phyloP scores from a whole-genome alignment of 2,888 invertebrate species.

The Pristionchus arcanus region DNA sequence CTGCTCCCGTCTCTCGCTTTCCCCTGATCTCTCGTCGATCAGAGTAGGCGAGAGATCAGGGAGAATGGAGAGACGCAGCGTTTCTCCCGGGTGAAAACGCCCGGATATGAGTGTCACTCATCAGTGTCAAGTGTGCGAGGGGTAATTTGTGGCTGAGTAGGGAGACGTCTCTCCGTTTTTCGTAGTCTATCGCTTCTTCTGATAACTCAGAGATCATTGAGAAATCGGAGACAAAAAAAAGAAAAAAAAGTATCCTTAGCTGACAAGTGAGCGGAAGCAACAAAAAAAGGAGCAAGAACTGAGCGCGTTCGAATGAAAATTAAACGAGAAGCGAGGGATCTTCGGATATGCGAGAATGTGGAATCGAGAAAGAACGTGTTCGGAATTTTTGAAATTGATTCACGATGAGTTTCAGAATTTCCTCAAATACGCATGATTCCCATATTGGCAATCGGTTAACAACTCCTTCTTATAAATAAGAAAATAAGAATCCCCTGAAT shows the following conservation, averaged over 20 bases:
- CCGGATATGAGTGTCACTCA: constrained; percentile 32
- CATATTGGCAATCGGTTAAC: too few species aligned
- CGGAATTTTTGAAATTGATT: background rate
- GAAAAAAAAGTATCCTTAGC: background rate
- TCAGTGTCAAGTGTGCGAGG: background rate
- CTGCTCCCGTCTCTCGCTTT: background rate
- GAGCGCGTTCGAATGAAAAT: background rate
- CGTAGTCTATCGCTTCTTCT: too few species aligned
- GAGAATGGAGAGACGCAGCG: background rate
- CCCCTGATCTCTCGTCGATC: background rate
- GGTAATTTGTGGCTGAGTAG: background rate
- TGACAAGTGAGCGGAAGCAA: background rate
- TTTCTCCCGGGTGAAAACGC: background rate
- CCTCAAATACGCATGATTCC: too few species aligned
- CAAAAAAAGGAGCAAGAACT: background rate
- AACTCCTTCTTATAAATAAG: too few species aligned
- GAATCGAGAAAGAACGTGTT: background rate
- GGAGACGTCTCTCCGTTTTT: background rate
- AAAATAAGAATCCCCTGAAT: too few species aligned
- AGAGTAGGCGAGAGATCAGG: background rate
- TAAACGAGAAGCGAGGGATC: background rate
- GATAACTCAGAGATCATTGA: background rate
- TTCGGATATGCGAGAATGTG: too few species aligned
- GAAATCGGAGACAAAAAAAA: background rate
- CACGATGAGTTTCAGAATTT: too few species aligned